Conservation (phyloP, 2,888 invertebrate genomes). For the Cephus runcator region DNA sequence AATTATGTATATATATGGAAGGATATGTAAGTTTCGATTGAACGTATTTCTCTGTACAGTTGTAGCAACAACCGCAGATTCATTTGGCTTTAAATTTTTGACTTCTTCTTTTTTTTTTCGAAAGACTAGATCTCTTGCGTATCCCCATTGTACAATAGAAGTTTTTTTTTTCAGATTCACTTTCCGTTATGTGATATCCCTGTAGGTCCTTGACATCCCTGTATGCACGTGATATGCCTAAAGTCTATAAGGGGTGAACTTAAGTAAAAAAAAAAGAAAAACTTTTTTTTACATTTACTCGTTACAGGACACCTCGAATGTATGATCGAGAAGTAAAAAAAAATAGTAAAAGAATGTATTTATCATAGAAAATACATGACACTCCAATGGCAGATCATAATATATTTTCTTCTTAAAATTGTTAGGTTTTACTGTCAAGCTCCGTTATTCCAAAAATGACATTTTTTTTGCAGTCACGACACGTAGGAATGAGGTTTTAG, state of each 20-base stretch:
- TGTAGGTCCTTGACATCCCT: not conserved
- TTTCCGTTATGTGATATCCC: not conserved
- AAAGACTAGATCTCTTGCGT: not conserved
- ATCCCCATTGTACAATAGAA: not conserved
- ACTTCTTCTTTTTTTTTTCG: slow-evolving; percentile 11
- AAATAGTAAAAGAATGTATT: not conserved
- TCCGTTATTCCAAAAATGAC: not conserved
- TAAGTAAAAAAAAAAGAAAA: not conserved
- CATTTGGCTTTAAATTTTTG: slow-evolving; percentile 10
- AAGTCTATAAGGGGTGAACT: not conserved
- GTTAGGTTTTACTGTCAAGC: not conserved
- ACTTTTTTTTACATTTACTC: not conserved
- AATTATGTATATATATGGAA: slow-evolving; percentile 5
- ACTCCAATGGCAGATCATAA: not conserved
- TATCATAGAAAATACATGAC: not conserved
- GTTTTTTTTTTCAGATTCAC: not conserved
- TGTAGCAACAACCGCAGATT: slow-evolving; percentile 1
- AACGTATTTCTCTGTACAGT: slow-evolving; percentile 24
- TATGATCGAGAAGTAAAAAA: not conserved
- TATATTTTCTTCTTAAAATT: not conserved
- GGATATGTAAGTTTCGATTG: slow-evolving; percentile 33
- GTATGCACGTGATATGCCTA: not conserved
- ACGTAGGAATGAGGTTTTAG: not conserved
- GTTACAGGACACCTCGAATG: not conserved
- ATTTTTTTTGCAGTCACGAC: not conserved